Conservation (phyloP, 1,140 invertebrate genomes). For the Melitaea cinxia region DNA sequence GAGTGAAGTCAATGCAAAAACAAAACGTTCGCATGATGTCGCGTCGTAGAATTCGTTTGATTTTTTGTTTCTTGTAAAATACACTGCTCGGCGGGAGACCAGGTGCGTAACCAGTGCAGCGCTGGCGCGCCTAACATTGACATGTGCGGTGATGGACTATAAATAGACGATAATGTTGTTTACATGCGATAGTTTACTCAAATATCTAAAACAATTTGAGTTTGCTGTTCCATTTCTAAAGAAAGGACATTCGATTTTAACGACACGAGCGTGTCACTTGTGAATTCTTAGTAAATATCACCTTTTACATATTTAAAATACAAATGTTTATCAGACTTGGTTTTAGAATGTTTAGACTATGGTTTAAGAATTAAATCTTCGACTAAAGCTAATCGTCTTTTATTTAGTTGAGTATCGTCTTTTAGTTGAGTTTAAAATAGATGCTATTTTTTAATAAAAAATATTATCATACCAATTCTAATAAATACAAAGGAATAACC, state of each 20-base stretch:
- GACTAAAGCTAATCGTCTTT: background rate
- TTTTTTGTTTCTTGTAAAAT: background rate
- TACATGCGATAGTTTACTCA: background rate
- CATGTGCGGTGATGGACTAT: constrained; percentile 9
- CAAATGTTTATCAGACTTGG: background rate
- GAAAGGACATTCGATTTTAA: background rate
- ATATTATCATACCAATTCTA: background rate
- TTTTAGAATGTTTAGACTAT: background rate
- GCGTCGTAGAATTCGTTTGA: background rate
- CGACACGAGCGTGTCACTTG: background rate
- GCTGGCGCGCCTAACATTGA: background rate
- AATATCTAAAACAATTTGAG: background rate
- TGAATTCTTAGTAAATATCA: background rate
- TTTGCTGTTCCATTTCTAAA: background rate
- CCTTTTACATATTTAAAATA: background rate
- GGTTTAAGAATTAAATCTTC: background rate
- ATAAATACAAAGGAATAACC: background rate
- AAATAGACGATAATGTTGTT: constrained; percentile 6
- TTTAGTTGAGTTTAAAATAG: background rate
- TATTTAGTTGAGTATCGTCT: too few species aligned
- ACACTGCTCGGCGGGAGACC: background rate
- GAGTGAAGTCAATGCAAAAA: background rate
- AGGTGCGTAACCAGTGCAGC: background rate
- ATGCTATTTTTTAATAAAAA: too few species aligned
- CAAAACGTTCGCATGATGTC: background rate